Evolutionary conservation across 1,140 invertebrate species (phyloP).

Genomic region (Orchesella cincta): DNA sequence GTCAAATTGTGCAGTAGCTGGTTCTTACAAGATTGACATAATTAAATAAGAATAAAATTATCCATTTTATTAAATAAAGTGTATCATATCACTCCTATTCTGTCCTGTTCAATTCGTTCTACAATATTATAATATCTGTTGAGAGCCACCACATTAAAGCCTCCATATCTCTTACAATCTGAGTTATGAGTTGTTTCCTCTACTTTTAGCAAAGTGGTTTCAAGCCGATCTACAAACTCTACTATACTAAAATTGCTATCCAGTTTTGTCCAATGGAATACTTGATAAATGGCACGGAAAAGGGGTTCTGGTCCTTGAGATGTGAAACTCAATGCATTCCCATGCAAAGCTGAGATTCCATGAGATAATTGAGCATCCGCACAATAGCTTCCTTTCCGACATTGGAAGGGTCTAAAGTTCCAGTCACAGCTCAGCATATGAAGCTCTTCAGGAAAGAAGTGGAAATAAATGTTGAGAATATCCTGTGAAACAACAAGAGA

Average conservation of each 20-base stretch:
- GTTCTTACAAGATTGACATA: no score
- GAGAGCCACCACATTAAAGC: not conserved
- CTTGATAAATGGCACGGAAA: slow-evolving; percentile 40
- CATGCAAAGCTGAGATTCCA: slow-evolving; percentile 45
- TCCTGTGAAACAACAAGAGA: slow-evolving; percentile 32
- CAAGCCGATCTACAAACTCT: slow-evolving; percentile 20
- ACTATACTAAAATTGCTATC: slow-evolving; percentile 19
- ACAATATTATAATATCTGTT: not conserved
- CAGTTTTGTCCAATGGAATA: slow-evolving; percentile 12
- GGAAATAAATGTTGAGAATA: slow-evolving; percentile 49
- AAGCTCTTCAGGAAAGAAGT: slow-evolving; percentile 40
- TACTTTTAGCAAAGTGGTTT: not conserved
- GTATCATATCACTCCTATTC: no score
- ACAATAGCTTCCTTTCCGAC: slow-evolving; percentile 40
- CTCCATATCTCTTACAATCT: not conserved
- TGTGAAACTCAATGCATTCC: slow-evolving; percentile 49
- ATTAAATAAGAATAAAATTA: not conserved
- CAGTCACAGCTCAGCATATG: slow-evolving; percentile 43
- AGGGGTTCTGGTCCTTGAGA: slow-evolving; percentile 40
- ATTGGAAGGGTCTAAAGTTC: slow-evolving; percentile 49
- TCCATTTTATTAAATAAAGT: no score
- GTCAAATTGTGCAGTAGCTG: no score
- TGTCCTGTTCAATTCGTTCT: no score
- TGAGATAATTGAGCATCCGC: slow-evolving; percentile 12
- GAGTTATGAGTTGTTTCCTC: not conserved